These are phyloP conservation scores for Callyntrura guangdongensis DNA, from an alignment of 2,888 invertebrate genomes.

Conservation along the genomic window DNA sequence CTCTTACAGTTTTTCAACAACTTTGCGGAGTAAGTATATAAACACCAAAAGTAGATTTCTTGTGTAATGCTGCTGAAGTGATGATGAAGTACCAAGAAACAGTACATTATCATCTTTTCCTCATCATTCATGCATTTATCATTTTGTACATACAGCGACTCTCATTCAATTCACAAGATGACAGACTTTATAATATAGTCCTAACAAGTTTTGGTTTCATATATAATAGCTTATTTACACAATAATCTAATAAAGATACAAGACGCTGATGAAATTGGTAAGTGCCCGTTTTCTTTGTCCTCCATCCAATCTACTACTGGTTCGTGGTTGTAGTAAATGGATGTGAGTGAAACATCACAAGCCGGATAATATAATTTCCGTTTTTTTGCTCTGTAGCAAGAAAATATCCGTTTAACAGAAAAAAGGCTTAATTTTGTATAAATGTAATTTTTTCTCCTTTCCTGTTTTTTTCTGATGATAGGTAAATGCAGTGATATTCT, in stretches of 20 bases:
- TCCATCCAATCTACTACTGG: not conserved
- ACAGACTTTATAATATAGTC: too few species aligned
- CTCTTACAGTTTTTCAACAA: constrained; percentile 75
- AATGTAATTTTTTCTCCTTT: not conserved
- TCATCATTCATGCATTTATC: constrained; percentile 39
- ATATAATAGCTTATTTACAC: constrained; percentile 53
- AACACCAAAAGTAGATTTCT: not conserved
- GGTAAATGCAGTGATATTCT: constrained; percentile 96
- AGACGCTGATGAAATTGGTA: not conserved
- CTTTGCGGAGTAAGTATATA: constrained; percentile 74
- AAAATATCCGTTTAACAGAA: too few species aligned
- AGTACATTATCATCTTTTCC: constrained; percentile 44
- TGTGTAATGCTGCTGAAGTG: not conserved
- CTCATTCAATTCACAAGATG: not conserved
- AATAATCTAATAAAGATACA: constrained; percentile 44
- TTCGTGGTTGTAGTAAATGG: too few species aligned
- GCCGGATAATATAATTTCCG: constrained; percentile 32
- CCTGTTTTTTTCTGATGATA: constrained; percentile 85
- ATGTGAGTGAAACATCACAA: constrained; percentile 7
- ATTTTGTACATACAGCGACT: too few species aligned
- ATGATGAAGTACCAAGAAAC: constrained; percentile 14
- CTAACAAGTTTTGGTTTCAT: too few species aligned
- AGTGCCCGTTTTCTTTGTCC: constrained; percentile 1
- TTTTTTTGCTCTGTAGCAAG: not conserved
- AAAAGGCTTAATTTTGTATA: not conserved